phyloP scores from a whole-genome alignment of 1,140 invertebrate genomes.

The Brachionus calyciflorus region DNA sequence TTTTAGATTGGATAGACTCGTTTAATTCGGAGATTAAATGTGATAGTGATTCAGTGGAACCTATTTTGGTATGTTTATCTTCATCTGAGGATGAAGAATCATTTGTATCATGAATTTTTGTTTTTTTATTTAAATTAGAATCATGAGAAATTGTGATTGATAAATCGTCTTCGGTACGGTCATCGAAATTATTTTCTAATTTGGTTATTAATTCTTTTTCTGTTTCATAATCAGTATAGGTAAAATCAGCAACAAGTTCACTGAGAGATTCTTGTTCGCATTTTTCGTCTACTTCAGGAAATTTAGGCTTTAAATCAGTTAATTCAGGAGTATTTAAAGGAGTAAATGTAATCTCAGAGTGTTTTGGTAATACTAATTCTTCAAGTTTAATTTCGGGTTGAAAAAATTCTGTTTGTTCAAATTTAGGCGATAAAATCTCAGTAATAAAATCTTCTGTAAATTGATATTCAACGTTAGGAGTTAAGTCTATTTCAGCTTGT shows the following conservation, averaged over 20 bases:
- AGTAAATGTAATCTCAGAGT: neutral
- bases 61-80: neutral
- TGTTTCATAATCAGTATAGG: no score
- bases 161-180: no score
- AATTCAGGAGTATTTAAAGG: neutral
- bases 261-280: neutral
- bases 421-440: constrained; percentile 3
- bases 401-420: neutral
- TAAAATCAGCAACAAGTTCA: neutral
- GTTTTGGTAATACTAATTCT: neutral
- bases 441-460: constrained; percentile 15
- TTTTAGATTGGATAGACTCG: neutral
- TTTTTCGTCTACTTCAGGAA: neutral
- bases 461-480: neutral
- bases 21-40: constrained; percentile 7
- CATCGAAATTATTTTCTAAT: no score
- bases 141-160: no score
- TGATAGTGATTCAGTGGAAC: neutral
- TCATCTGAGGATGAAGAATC: neutral
- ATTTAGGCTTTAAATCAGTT: neutral
- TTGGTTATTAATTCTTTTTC: no score
- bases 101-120: neutral
- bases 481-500: no score
- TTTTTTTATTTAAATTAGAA: neutral
- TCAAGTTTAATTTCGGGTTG: neutral